These are phyloP conservation scores for Bombus sylvicola DNA, from an alignment of 1,140 invertebrate species.

Conservation along the genomic window DNA sequence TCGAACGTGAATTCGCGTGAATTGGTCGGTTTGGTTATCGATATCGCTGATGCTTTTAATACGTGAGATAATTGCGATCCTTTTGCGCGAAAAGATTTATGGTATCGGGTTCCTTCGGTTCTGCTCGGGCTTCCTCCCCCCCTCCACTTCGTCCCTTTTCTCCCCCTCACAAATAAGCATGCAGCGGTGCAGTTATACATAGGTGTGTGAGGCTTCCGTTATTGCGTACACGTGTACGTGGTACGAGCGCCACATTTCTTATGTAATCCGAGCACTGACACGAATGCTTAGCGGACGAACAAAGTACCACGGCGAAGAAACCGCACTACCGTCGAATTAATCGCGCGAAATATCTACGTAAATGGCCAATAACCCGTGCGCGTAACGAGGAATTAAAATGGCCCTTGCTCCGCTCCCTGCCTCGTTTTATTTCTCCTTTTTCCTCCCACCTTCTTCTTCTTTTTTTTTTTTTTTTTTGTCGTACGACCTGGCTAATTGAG, in stretches of 20 bases:
- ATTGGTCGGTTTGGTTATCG: conserved; percentile 55
- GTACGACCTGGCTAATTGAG: conserved; percentile 2
- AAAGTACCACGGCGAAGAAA: conserved; percentile 31
- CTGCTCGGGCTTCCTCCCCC: not conserved
- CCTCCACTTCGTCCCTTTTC: not conserved
- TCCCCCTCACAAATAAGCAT: conserved; percentile 75
- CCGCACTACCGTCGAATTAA: conserved; percentile 40
- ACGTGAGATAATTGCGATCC: conserved; percentile 80
- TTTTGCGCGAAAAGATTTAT: conserved; percentile 78
- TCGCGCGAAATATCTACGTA: conserved; percentile 44
- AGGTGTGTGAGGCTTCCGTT: conserved; percentile 75
- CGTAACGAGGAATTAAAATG: conserved; percentile 44
- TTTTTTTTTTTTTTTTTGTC: no score
- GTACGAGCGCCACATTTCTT: conserved; percentile 41
- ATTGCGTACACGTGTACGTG: conserved; percentile 51
- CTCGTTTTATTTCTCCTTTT: not conserved
- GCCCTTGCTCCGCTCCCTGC: not conserved
- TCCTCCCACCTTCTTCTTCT: not conserved
- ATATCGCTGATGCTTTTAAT: conserved; percentile 78
- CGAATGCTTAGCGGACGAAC: conserved; percentile 28
- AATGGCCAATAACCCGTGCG: conserved; percentile 48
- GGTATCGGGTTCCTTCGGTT: conserved; percentile 60
- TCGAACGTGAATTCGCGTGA: conserved; percentile 11
- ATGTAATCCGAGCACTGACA: conserved; percentile 45
- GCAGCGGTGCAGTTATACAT: conserved; percentile 65